These are phyloP conservation scores for Oncorhynchus gorbuscha DNA, from an alignment of 2,113 vertebrate genomes.

Conservation along the genomic window DNA sequence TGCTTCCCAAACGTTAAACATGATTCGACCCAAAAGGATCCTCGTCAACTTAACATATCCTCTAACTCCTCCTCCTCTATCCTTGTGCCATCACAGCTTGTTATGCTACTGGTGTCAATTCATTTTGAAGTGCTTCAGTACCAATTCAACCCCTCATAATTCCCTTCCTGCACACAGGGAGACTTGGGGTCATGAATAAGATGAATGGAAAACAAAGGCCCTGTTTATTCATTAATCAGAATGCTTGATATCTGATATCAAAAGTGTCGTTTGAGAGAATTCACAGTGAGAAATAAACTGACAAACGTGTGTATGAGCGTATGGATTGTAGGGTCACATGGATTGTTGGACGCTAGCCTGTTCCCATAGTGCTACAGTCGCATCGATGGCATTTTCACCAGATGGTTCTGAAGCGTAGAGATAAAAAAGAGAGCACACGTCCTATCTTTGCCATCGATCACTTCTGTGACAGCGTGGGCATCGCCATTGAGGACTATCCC, in stretches of 20 bases:
- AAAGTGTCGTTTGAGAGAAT: background rate
- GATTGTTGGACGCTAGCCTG: no score
- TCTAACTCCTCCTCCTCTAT: background rate
- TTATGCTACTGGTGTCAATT: background rate
- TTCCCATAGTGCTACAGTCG: background rate
- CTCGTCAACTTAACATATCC: slow-evolving; percentile 38
- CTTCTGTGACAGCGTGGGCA: no score
- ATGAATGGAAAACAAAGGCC: background rate
- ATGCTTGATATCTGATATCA: background rate
- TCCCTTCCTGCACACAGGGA: background rate
- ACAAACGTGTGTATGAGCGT: background rate
- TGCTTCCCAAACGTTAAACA: slow-evolving; percentile 15
- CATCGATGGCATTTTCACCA: background rate
- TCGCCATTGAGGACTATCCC: no score
- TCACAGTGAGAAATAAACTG: background rate
- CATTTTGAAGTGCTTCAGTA: slow-evolving; percentile 18
- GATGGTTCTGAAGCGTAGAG: background rate
- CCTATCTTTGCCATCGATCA: no score
- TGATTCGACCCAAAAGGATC: slow-evolving; percentile 47
- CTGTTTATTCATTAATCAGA: background rate
- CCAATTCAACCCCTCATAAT: background rate
- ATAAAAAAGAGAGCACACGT: no score
- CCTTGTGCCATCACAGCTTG: slow-evolving; percentile 33
- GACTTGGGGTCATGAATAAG: background rate
- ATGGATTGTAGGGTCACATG: no score